Evolutionary conservation across 2,888 invertebrate species (phyloP), one percentile per base, ranked within the genome.

Genomic region (Netelia fuscicornis): DNA sequence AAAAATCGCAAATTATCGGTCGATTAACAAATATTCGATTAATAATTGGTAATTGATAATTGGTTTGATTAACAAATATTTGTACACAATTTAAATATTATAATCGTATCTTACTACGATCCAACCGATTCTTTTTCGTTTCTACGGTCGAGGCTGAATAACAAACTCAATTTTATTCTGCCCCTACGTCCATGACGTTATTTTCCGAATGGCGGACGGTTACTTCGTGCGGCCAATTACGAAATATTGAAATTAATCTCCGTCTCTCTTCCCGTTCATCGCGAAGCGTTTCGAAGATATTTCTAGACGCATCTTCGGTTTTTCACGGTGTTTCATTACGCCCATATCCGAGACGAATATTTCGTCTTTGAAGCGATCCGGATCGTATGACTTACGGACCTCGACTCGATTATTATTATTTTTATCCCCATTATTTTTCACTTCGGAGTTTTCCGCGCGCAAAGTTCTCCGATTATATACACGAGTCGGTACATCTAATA

Each of bases 291-390:
- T n/a, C 60, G 20, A 30, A 11, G 80, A 77, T 77, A 81, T 81
- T 81, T 68, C 30, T 25, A 30, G 62, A 81, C 23, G 58, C 30
- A 30, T 58, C 17, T 9, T 2, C 17, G 44, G 25, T 54, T 80
- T 54, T 56, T 37, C 67, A 17, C 42, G 48, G 75, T 80, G 68
- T 76, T 67, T 52, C 17, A 44, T 81, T 60, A 81, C 77, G 6
- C 60, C 11, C 68, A 81, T 30, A 30, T 42, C 58, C 72, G 72
- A 81, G 77, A 76, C 82, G 20, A 82, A 72, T 42, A 60, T 81
- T 52, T 37, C 20, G 44, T 64, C 77, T 81, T 84, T 84, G 81
- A 84, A 72, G 48, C 60, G 10, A 23, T 23, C 58, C 58, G 64
- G 67, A 54, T 84, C 80, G 48, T 52, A 56, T 67, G 54, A 77